These are phyloP conservation scores for Petrocephalus schoutedeni DNA, from an alignment of 2,797 vertebrate genomes.

Conservation along the genomic window DNA sequence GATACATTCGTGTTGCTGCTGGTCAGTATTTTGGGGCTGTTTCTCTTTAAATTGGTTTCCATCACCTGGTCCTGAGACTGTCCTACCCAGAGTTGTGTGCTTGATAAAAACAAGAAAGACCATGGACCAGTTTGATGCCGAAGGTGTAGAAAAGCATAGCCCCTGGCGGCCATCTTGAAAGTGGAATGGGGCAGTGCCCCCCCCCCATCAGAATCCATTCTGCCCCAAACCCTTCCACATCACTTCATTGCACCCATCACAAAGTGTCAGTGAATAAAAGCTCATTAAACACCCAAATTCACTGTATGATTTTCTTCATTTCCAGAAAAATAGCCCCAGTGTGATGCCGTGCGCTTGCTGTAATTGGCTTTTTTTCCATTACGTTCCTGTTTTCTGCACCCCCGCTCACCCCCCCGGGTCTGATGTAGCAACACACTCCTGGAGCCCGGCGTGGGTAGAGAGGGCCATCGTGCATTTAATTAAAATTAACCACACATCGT, in stretches of 20 bases:
- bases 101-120: background rate
- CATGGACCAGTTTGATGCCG: background rate
- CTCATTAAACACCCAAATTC: background rate
- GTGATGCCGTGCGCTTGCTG: too few relatives aligned
- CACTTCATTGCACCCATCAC: background rate
- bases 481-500: conserved; percentile 58
- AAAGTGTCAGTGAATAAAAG: background rate
- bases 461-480: conserved; percentile 63
- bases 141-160: background rate
- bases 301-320: background rate
- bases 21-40: background rate
- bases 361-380: background rate
- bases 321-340: background rate
- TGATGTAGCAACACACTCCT: conserved; percentile 36
- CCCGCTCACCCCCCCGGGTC: background rate
- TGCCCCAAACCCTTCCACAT: background rate
- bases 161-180: background rate
- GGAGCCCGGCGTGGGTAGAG: conserved; percentile 48
- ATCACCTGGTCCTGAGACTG: background rate
- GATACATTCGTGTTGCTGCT: background rate
- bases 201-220: background rate
- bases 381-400: background rate
- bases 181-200: background rate
- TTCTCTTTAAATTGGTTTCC: background rate
- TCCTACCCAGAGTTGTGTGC: background rate